Evolutionary conservation across 2,888 invertebrate species (phyloP).

Genomic region (Dryocosmus kuriphilus): DNA sequence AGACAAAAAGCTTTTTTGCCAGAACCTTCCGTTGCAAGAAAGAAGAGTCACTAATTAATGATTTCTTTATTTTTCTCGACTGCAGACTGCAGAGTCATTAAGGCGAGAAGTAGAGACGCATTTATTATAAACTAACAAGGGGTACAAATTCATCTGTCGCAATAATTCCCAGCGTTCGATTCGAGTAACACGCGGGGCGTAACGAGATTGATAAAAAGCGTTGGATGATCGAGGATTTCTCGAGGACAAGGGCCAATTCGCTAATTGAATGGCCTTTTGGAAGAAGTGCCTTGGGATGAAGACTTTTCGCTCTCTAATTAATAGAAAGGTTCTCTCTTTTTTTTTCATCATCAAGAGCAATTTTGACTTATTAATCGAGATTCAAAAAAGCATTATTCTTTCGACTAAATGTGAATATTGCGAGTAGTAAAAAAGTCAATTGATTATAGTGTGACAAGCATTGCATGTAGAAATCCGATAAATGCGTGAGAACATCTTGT

Average conservation of each 20-base stretch:
- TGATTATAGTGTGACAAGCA: conserved; percentile 11
- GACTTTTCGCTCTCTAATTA: neutral
- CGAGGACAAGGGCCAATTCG: neutral
- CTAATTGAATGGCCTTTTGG: conserved; percentile 6
- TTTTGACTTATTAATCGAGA: neutral
- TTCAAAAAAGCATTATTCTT: neutral
- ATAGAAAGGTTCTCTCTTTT: conserved; percentile 14
- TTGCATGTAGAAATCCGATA: conserved; percentile 13
- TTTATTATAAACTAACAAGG: conserved; percentile 36
- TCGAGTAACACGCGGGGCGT: conserved; percentile 8
- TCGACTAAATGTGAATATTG: too few species aligned
- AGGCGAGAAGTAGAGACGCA: conserved; percentile 31
- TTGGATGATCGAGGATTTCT: neutral
- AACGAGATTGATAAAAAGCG: conserved; percentile 16
- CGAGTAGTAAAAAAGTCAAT: too few species aligned
- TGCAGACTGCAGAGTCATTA: conserved; percentile 17
- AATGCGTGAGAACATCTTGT: conserved; percentile 38
- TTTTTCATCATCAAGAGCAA: neutral
- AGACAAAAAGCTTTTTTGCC: conserved; percentile 15
- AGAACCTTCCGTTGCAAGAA: neutral
- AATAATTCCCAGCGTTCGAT: conserved; percentile 18
- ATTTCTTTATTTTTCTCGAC: conserved; percentile 27
- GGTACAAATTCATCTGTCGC: conserved; percentile 2
- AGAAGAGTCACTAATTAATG: conserved; percentile 19
- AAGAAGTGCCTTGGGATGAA: neutral